Conservation (phyloP, 1,140 invertebrate genomes). For the Fopius arisanus region DNA sequence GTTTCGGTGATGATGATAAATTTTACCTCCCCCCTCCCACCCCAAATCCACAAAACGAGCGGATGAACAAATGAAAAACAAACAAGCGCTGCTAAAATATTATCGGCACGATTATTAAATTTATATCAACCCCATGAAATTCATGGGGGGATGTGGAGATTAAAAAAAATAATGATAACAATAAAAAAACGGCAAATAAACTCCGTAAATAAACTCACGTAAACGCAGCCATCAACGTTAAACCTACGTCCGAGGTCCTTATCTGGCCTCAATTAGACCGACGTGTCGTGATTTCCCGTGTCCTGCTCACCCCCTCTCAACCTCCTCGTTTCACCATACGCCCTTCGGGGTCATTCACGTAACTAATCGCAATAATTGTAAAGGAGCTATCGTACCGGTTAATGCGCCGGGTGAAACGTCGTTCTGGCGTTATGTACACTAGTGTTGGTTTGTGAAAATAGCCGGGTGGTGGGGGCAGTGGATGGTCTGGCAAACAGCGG, state of each 20-base stretch:
- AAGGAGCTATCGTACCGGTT: slow-evolving; percentile 64
- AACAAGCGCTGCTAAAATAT: not conserved
- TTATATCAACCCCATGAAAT: not conserved
- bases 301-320: not conserved
- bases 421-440: slow-evolving; percentile 18
- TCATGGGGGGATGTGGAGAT: no score
- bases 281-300: slow-evolving; percentile 32
- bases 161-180: no score
- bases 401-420: slow-evolving; percentile 51
- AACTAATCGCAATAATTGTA: slow-evolving; percentile 64
- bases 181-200: no score
- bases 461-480: not conserved
- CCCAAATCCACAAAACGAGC: not conserved
- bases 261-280: slow-evolving; percentile 31
- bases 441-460: not conserved
- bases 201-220: slow-evolving; percentile 14
- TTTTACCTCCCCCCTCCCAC: not conserved
- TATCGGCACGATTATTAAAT: not conserved
- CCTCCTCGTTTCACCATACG: slow-evolving; percentile 16
- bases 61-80: not conserved
- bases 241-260: not conserved
- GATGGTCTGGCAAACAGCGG: not conserved
- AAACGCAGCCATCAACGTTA: slow-evolving; percentile 22
- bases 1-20: slow-evolving; percentile 1
- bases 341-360: slow-evolving; percentile 56